Conservation (phyloP, 2,113 vertebrate genomes). For the Sylvilagus bachmani region DNA sequence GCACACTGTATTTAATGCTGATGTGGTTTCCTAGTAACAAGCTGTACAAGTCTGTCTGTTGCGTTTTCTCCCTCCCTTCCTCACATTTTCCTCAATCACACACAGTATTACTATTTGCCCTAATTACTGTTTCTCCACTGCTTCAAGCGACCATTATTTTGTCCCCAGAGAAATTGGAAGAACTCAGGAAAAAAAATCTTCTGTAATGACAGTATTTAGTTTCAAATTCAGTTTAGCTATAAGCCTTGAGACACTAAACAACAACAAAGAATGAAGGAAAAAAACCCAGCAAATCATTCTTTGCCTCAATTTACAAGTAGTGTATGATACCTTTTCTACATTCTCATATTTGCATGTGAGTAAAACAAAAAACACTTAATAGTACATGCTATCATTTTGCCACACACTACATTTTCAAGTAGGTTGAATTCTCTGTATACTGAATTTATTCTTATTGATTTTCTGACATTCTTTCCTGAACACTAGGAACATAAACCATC, state of each 20-base stretch:
- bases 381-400: conserved; percentile 53
- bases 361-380: conserved; percentile 62
- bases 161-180: conserved; percentile 87
- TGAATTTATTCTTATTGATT: conserved; percentile 75
- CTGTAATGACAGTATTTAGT: conserved; percentile 88
- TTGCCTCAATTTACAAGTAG: conserved; percentile 54
- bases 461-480: conserved; percentile 74
- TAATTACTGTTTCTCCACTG: conserved; percentile 90
- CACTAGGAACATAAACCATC: conserved; percentile 76
- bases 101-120: conserved; percentile 87
- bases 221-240: conserved; percentile 86
- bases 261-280: conserved; percentile 70
- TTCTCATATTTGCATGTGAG: conserved; percentile 18
- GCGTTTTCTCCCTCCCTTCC: conserved; percentile 83
- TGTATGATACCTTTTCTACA: conserved; percentile 48
- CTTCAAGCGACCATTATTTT: conserved; percentile 89
- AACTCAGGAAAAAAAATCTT: conserved; percentile 86
- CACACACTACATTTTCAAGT: conserved; percentile 60
- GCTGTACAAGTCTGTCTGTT: conserved; percentile 85
- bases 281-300: conserved; percentile 56
- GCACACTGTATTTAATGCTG: conserved; percentile 92
- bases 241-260: conserved; percentile 81
- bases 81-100: conserved; percentile 85
- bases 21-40: conserved; percentile 97
- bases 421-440: conserved; percentile 56